Conservation (phyloP, 2,888 invertebrate genomes). For the Melikaiella ostensackeni region DNA sequence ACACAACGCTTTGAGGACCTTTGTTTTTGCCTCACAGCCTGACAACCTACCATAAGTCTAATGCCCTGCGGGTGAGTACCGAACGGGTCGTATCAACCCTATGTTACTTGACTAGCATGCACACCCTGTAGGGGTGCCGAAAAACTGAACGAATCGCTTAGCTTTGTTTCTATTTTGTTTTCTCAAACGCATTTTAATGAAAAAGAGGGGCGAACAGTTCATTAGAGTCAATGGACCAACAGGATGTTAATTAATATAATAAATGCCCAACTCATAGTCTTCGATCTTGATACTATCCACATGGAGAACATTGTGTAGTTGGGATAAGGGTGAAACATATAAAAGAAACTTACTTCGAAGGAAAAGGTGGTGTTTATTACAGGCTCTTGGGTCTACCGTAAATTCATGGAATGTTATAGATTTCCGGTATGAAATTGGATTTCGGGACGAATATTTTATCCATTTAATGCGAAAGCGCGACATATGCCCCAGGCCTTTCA, state of each 20-base stretch:
- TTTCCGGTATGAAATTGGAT: background rate
- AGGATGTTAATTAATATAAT: background rate
- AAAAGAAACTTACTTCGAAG: background rate
- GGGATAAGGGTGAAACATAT: background rate
- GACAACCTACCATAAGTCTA: constrained; percentile 46
- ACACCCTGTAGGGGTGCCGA: background rate
- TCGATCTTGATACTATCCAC: background rate
- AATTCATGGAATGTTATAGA: background rate
- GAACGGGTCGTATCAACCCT: background rate
- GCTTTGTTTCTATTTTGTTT: background rate
- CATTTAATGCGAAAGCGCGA: background rate
- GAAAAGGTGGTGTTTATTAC: background rate
- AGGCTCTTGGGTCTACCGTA: background rate
- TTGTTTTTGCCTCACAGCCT: constrained; percentile 39
- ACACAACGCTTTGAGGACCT: background rate
- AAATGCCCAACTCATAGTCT: background rate
- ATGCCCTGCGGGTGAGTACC: constrained; percentile 39
- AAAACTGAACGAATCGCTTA: background rate
- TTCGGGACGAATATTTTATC: background rate
- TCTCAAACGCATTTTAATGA: background rate
- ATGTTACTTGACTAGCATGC: background rate
- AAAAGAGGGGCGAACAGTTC: background rate
- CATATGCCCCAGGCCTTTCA: background rate
- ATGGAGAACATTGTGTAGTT: background rate
- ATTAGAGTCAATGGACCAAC: background rate